Conservation (phyloP, 2,797 vertebrate species). For the Morelia viridis region DNA sequence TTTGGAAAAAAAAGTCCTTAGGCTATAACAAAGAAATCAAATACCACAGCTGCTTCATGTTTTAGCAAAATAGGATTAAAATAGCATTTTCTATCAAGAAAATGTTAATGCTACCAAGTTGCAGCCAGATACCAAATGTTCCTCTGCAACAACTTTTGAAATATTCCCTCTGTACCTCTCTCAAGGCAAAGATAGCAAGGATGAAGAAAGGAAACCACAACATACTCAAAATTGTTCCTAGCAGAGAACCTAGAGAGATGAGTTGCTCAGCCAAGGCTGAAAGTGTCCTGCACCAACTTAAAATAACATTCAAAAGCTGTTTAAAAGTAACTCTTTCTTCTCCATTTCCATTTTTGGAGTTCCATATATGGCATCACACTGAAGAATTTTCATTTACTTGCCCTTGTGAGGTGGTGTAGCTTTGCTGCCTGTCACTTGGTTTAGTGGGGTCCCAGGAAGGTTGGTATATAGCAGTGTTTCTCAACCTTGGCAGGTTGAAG, state of each 20-base stretch:
- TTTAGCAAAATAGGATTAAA: not conserved
- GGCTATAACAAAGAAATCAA: not conserved
- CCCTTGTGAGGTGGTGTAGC: not conserved
- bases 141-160: not conserved
- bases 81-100: not conserved
- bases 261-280: not conserved
- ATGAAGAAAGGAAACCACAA: not conserved
- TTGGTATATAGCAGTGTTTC: too few species aligned
- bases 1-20: not conserved
- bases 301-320: not conserved
- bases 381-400: not conserved
- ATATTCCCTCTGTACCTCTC: not conserved
- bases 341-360: not conserved
- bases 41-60: not conserved
- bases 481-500: too few species aligned
- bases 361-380: not conserved
- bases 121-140: not conserved
- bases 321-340: not conserved
- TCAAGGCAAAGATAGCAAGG: not conserved
- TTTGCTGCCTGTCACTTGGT: not conserved
- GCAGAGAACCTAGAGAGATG: not conserved
- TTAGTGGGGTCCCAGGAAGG: not conserved
- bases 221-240: not conserved
- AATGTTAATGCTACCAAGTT: not conserved
- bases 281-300: not conserved